Evolutionary conservation across 2,888 invertebrate species (phyloP).

Genomic region (Drosophila helvetica): DNA sequence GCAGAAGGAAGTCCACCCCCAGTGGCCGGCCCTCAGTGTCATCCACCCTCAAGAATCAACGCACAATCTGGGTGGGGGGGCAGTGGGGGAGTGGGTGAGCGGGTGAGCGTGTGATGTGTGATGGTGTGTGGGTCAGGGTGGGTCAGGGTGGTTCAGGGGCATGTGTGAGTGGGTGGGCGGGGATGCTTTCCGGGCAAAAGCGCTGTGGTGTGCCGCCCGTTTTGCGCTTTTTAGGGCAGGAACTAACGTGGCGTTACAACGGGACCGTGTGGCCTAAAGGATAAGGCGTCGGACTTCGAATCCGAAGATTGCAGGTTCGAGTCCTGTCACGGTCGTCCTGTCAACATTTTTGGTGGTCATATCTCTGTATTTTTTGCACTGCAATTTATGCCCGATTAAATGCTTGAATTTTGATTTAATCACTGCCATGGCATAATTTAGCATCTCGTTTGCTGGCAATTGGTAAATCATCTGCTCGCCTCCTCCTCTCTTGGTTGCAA

Average conservation of each 20-base stretch:
- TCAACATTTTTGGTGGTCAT: slow-evolving; percentile 21
- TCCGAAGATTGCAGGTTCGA: slow-evolving; percentile 85
- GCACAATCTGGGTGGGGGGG: slow-evolving; percentile 40
- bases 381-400: slow-evolving; percentile 1
- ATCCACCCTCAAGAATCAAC: slow-evolving; percentile 10
- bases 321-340: slow-evolving; percentile 84
- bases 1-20: slow-evolving; percentile 23
- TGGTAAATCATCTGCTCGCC: slow-evolving; percentile 14
- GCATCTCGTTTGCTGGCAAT: slow-evolving; percentile 8
- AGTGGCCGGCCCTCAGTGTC: slow-evolving; percentile 16
- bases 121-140: slow-evolving; percentile 6
- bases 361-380: neutral
- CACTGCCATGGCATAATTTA: slow-evolving; percentile 28
- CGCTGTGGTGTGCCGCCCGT: slow-evolving; percentile 37
- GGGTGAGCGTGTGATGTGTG: neutral
- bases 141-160: slow-evolving; percentile 3
- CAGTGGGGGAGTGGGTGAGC: neutral
- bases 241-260: slow-evolving; percentile 49
- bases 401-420: slow-evolving; percentile 17
- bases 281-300: slow-evolving; percentile 85
- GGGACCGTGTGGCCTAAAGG: slow-evolving; percentile 85
- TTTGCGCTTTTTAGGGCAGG: slow-evolving; percentile 52
- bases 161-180: slow-evolving; percentile 1
- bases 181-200: slow-evolving; percentile 52
- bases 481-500: neutral